phyloP scores from a whole-genome alignment of 2,113 vertebrate species.

The Corynorhinus townsendii region DNA sequence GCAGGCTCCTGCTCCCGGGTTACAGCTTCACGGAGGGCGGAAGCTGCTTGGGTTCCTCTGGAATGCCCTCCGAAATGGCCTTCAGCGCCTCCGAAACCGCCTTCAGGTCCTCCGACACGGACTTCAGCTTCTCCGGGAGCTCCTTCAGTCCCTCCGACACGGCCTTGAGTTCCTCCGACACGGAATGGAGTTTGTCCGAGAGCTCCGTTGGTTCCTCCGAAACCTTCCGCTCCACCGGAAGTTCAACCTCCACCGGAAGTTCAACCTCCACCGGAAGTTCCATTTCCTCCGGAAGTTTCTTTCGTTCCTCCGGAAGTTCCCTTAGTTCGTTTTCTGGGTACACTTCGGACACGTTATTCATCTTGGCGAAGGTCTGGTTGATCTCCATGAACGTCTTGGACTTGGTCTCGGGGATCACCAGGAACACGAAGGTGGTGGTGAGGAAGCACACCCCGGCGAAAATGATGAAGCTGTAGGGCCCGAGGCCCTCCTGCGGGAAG shows the following conservation, averaged over 20 bases:
- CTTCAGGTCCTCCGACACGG: no score
- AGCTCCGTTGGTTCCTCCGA: no score
- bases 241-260: no score
- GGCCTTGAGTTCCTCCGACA: no score
- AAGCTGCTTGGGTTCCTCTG: slow-evolving; percentile 58
- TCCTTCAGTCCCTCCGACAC: no score
- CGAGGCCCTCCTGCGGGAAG: slow-evolving; percentile 82
- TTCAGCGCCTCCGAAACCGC: no score
- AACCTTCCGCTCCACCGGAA: no score
- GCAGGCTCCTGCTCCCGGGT: rapidly evolving
- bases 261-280: no score
- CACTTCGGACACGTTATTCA: slow-evolving; percentile 81
- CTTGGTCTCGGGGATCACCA: slow-evolving; percentile 93
- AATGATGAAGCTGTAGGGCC: slow-evolving; percentile 89
- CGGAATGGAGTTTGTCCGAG: no score
- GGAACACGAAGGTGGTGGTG: slow-evolving; percentile 86
- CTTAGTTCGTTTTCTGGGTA: slow-evolving; percentile 40
- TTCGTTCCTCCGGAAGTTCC: neutral
- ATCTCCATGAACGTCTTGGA: slow-evolving; percentile 93
- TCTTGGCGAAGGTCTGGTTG: slow-evolving; percentile 88
- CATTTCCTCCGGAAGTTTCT: no score
- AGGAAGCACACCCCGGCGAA: slow-evolving; percentile 87
- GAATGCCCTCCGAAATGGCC: no score
- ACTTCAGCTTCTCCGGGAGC: no score
- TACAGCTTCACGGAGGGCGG: rapidly evolving